A percentile compares a stretch with the other conserved stretches of the same genome.
Evolutionary conservation across 2,113 vertebrate species (phyloP).

Genomic region (Dryoscopus gambensis): DNA sequence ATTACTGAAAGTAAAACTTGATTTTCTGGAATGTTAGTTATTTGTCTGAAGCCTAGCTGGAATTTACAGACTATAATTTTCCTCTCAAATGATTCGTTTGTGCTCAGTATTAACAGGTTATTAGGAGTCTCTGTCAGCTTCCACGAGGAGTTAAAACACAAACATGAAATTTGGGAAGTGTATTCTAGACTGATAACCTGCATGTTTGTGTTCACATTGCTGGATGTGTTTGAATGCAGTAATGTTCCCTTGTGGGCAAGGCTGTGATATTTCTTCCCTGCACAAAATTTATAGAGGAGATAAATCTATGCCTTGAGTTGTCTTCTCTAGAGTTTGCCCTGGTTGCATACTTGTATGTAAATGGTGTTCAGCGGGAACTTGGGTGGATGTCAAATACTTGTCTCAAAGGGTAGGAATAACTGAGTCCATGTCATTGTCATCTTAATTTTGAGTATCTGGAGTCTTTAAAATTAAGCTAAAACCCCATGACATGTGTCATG

Average conservation of each 20-base stretch:
- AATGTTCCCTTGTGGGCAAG: not conserved
- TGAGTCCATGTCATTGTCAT: not conserved
- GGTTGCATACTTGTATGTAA: not conserved
- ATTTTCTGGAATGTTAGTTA: not conserved
- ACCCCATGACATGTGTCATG: not conserved
- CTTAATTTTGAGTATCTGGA: not conserved
- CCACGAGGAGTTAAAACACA: not conserved
- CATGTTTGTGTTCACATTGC: not conserved
- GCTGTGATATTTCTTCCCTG: not conserved
- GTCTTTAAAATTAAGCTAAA: not conserved
- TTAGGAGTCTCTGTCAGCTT: not conserved
- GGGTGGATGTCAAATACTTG: not conserved
- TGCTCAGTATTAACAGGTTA: not conserved
- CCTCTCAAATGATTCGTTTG: not conserved
- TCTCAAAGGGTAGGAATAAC: not conserved
- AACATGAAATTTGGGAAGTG: not conserved
- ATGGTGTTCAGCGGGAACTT: not conserved
- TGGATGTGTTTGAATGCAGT: not conserved
- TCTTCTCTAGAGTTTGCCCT: not conserved
- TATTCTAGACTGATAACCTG: not conserved
- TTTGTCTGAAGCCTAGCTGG: not conserved
- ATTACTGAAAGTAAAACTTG: constrained; percentile 7
- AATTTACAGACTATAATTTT: not conserved
- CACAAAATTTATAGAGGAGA: not conserved
- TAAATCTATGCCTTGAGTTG: not conserved